phyloP scores from a whole-genome alignment of 2,797 vertebrate genomes.

The Cuniculus paca region DNA sequence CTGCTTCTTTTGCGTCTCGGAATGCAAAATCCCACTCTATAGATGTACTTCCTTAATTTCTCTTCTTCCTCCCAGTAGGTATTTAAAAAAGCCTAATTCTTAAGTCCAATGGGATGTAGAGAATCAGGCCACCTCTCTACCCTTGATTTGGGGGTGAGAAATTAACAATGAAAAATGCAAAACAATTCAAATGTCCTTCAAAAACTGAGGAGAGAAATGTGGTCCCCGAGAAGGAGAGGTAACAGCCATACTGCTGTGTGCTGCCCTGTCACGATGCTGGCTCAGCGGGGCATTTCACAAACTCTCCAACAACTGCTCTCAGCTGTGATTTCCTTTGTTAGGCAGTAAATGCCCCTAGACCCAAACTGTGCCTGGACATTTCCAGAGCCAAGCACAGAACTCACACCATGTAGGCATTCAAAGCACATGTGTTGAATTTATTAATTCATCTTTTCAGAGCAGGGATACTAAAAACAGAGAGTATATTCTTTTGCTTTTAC shows the following conservation, averaged over 20 bases:
- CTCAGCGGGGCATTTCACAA: neutral
- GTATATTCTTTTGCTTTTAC: neutral
- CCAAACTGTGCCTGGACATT: neutral
- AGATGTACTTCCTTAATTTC: neutral
- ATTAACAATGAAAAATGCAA: neutral
- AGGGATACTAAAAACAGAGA: neutral
- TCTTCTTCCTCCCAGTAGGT: neutral
- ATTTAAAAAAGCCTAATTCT: neutral
- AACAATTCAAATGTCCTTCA: neutral
- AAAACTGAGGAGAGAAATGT: neutral
- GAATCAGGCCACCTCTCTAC: neutral
- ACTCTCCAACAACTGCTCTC: neutral
- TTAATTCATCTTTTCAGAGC: neutral
- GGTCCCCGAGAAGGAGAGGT: neutral
- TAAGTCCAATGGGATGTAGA: neutral
- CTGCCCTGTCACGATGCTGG: accelerated
- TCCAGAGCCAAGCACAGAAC: neutral
- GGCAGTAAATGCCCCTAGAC: neutral
- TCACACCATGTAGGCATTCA: neutral
- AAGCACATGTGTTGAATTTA: neutral
- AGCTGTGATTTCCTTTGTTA: neutral
- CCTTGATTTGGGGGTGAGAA: neutral
- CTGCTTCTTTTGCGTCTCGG: neutral
- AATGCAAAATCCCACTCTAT: neutral
- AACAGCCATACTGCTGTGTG: neutral